phyloP scores from a whole-genome alignment of 2,113 vertebrate genomes.

The Percina caprodes region DNA sequence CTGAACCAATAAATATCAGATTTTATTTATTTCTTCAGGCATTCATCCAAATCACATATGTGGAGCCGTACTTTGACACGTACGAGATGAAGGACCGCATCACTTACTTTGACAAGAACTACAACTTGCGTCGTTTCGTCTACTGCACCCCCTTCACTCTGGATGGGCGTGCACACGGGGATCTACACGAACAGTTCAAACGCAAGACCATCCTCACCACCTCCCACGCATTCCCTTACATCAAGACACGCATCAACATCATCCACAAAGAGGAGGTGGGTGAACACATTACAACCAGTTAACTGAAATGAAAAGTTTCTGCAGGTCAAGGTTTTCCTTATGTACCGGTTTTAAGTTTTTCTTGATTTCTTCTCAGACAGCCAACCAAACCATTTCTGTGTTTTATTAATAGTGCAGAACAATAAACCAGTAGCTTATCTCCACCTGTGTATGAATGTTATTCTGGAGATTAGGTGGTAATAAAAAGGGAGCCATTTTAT shows the following conservation, averaged over 20 bases:
- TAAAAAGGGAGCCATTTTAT: neutral
- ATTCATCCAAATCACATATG: slow-evolving; percentile 97
- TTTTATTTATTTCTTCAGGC: slow-evolving; percentile 81
- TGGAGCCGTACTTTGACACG: slow-evolving; percentile 97
- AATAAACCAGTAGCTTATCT: neutral
- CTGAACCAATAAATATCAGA: neutral
- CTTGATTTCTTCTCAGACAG: neutral
- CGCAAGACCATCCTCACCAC: slow-evolving; percentile 98
- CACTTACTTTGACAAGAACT: slow-evolving; percentile 99
- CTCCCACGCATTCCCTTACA: slow-evolving; percentile 98
- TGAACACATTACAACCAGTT: neutral
- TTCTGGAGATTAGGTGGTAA: neutral
- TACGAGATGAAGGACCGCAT: slow-evolving; percentile 99
- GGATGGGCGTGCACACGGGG: slow-evolving; percentile 96
- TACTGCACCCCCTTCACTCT: slow-evolving; percentile 99
- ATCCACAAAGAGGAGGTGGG: slow-evolving; percentile 97
- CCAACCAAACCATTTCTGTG: neutral
- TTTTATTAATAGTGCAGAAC: neutral
- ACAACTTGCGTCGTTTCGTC: slow-evolving; percentile 97
- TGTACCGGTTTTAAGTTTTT: neutral
- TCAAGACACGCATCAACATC: slow-evolving; percentile 98
- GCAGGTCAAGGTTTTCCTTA: neutral
- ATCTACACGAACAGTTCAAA: slow-evolving; percentile 97
- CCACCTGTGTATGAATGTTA: neutral
- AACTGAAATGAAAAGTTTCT: neutral